A percentile compares a stretch with the other conserved stretches of the same genome.
Conservation (phyloP, 2,113 vertebrate genomes). For the Chaetodon auriga region DNA sequence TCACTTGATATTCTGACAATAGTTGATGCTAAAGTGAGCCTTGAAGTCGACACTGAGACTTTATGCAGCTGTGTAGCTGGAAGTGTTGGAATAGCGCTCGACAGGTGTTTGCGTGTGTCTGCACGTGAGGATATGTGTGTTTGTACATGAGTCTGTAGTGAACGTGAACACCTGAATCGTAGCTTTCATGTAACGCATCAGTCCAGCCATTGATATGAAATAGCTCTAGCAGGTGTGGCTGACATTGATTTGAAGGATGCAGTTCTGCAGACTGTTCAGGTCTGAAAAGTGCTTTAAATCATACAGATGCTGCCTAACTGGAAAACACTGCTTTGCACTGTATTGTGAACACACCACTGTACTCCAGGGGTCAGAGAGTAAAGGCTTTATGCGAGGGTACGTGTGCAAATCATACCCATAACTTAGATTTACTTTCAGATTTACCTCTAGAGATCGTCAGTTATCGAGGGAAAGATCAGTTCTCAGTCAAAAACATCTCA, state of each 20-base stretch:
- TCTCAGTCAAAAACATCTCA: not conserved
- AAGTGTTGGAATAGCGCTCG: constrained; percentile 27
- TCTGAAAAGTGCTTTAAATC: constrained; percentile 1
- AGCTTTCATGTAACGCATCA: constrained; percentile 30
- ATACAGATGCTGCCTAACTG: not conserved
- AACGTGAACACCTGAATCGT: constrained; percentile 28
- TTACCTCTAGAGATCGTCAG: too few relatives aligned
- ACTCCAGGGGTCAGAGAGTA: not conserved
- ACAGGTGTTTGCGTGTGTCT: constrained; percentile 50
- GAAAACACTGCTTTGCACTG: not conserved
- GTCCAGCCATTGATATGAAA: constrained; percentile 46
- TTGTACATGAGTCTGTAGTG: constrained; percentile 5
- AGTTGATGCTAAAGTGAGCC: constrained; percentile 15
- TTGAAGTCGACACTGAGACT: constrained; percentile 32
- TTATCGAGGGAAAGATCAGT: not conserved
- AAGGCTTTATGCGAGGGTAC: too few relatives aligned
- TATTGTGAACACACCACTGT: not conserved
- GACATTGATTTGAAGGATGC: constrained; percentile 11
- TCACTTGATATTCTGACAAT: constrained; percentile 45
- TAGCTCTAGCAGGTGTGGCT: constrained; percentile 35
- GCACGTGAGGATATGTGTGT: not conserved
- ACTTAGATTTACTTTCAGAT: too few relatives aligned
- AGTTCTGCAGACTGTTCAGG: not conserved
- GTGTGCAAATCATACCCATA: too few relatives aligned
- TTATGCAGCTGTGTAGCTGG: constrained; percentile 53